These are phyloP conservation scores for Cyrtonyx montezumae DNA, from an alignment of 2,113 vertebrate species.

Conservation along the genomic window DNA sequence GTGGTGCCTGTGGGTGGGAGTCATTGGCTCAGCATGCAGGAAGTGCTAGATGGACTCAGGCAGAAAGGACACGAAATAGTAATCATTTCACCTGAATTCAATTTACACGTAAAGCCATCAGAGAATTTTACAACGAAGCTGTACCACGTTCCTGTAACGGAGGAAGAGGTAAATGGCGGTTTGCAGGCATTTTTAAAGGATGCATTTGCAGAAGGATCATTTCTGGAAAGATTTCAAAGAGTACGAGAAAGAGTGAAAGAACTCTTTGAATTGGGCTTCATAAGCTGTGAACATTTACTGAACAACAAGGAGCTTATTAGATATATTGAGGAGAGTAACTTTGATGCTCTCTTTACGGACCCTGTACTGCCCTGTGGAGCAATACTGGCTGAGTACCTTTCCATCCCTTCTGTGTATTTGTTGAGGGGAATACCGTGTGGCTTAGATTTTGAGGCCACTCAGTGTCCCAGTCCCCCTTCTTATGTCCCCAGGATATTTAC, in stretches of 20 bases:
- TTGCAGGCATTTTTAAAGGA: neutral
- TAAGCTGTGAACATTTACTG: constrained; percentile 65
- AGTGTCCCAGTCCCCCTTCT: constrained; percentile 81
- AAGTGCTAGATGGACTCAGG: constrained; percentile 71
- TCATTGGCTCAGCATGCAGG: constrained; percentile 83
- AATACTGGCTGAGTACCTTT: constrained; percentile 81
- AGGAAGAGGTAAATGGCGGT: neutral
- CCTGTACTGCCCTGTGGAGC: constrained; percentile 85
- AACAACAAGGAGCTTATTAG: constrained; percentile 75
- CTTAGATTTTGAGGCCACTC: constrained; percentile 74
- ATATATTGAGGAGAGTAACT: constrained; percentile 61
- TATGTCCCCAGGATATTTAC: constrained; percentile 72
- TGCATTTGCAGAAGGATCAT: constrained; percentile 21
- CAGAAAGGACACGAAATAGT: constrained; percentile 80
- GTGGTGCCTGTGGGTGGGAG: constrained; percentile 86
- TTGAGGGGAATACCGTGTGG: constrained; percentile 76
- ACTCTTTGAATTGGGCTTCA: too few relatives aligned
- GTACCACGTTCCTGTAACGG: constrained; percentile 73
- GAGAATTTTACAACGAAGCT: constrained; percentile 69
- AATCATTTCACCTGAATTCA: constrained; percentile 76
- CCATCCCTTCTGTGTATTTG: constrained; percentile 80
- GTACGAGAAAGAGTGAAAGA: too few relatives aligned
- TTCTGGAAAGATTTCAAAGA: constrained; percentile 62
- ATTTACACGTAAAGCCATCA: constrained; percentile 67
- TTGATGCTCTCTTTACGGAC: constrained; percentile 82